phyloP scores from a whole-genome alignment of 2,113 vertebrate species.

The Muntiacus muntjak region DNA sequence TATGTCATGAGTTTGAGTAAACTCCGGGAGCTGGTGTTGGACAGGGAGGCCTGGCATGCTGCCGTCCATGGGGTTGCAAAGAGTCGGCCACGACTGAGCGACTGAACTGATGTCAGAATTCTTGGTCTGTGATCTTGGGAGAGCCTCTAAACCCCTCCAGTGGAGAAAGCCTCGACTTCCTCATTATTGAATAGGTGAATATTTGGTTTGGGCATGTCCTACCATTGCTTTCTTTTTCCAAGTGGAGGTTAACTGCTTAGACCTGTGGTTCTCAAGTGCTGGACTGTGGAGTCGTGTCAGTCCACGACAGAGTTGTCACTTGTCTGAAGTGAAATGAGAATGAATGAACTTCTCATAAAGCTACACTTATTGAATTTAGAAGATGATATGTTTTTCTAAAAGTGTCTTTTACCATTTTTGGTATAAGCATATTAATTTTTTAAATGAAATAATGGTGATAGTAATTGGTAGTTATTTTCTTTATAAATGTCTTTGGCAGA shows the following conservation, averaged over 20 bases:
- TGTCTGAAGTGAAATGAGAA: conserved; percentile 30
- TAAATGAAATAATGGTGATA: not conserved
- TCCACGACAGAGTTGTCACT: not conserved
- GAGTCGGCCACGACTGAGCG: not conserved
- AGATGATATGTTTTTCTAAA: conserved; percentile 3
- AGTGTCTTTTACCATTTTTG: conserved; percentile 22
- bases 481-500: not conserved
- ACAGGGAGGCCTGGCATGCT: not conserved
- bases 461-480: not conserved
- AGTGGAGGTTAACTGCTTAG: not conserved
- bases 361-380: conserved; percentile 23
- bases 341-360: conserved; percentile 21
- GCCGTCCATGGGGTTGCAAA: not conserved
- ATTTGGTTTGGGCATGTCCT: conserved; percentile 29
- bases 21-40: not conserved
- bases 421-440: not conserved
- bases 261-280: not conserved
- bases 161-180: not conserved
- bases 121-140: not conserved
- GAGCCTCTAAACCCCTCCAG: not conserved
- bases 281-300: not conserved
- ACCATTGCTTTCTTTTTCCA: conserved; percentile 28
- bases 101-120: not conserved
- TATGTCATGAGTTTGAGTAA: not conserved
- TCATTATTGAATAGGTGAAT: conserved; percentile 25